phyloP scores from a whole-genome alignment of 2,797 vertebrate genomes.

The Erethizon dorsatum region DNA sequence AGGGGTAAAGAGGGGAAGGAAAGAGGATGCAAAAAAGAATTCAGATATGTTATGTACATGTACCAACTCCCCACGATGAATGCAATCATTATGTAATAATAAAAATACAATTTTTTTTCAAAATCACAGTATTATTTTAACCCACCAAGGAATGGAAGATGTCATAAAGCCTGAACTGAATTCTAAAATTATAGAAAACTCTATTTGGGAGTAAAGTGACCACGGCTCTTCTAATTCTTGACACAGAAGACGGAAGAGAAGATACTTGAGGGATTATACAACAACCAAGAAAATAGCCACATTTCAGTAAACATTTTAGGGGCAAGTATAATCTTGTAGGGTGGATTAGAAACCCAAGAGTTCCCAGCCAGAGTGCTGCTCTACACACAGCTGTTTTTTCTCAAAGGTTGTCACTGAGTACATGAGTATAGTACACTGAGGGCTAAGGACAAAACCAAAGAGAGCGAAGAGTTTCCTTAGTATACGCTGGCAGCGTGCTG shows the following conservation, averaged over 20 bases:
- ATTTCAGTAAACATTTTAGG: background rate
- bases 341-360: background rate
- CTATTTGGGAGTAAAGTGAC: background rate
- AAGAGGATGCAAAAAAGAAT: too few relatives aligned
- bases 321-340: background rate
- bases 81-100: background rate
- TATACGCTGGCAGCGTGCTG: background rate
- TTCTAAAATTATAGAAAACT: background rate
- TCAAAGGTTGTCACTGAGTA: background rate
- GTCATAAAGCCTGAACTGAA: background rate
- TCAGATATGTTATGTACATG: background rate
- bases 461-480: background rate
- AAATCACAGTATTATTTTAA: background rate
- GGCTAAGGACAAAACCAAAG: background rate
- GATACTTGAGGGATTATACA: background rate
- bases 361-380: background rate
- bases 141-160: background rate
- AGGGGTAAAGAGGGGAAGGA: too few relatives aligned
- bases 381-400: background rate
- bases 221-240: background rate
- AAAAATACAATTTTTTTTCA: background rate
- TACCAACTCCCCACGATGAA: background rate
- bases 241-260: background rate
- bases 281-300: background rate
- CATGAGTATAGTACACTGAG: background rate